These are phyloP conservation scores for Okamejei kenojei DNA, from an alignment of 2,797 vertebrate genomes.

Conservation along the genomic window DNA sequence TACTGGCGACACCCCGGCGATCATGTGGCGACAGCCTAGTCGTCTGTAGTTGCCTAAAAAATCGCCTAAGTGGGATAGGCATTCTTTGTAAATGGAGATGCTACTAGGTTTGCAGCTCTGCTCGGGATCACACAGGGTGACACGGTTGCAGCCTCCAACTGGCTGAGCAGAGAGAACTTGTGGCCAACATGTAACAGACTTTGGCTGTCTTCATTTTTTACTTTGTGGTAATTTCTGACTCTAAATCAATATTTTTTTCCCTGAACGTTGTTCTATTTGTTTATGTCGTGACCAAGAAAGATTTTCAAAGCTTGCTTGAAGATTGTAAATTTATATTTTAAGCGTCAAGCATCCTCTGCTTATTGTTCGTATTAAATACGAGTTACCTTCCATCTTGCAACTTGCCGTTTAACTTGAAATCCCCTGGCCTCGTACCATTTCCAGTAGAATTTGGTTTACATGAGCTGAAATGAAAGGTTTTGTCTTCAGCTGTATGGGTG, in stretches of 20 bases:
- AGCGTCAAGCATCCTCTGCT: neutral
- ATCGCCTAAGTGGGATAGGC: too few species aligned
- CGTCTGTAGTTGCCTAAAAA: too few species aligned
- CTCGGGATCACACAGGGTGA: too few species aligned
- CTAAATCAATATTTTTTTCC: neutral
- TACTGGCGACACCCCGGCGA: too few species aligned
- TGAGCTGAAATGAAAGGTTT: neutral
- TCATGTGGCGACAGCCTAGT: too few species aligned
- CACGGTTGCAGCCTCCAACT: neutral
- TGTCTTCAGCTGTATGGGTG: neutral
- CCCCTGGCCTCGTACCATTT: neutral
- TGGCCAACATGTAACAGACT: neutral
- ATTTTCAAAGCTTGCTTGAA: neutral
- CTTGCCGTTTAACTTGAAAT: neutral
- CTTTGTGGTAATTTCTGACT: neutral
- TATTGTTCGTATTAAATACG: neutral
- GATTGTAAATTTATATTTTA: neutral
- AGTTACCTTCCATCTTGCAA: too few species aligned
- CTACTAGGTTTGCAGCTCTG: neutral
- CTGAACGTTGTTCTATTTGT: too few species aligned
- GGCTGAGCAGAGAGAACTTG: neutral
- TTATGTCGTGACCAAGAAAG: neutral
- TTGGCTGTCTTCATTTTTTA: neutral
- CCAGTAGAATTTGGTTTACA: neutral
- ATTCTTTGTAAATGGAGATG: neutral